Conservation (phyloP, 2,888 invertebrate genomes). For the Meiosimyza decipiens region DNA sequence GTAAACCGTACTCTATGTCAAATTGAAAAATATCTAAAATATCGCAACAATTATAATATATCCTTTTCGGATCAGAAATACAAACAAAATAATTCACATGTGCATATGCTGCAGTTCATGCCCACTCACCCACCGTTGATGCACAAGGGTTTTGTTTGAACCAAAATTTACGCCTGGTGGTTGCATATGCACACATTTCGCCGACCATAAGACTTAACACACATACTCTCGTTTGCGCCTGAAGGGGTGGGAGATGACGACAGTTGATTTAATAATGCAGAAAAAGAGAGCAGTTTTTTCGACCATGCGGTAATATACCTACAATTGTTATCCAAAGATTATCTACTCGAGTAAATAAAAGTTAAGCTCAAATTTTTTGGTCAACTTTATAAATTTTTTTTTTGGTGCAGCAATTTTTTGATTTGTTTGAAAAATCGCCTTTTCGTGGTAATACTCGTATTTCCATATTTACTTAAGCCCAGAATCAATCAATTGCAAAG, state of each 20-base stretch:
- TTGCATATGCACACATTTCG: slow-evolving; percentile 52
- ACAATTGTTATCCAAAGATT: slow-evolving; percentile 47
- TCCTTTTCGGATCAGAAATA: slow-evolving; percentile 2
- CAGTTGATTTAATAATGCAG: slow-evolving; percentile 23
- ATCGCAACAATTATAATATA: slow-evolving; percentile 44
- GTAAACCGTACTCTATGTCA: slow-evolving; percentile 46
- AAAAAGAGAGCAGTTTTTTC: background rate
- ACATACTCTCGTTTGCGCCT: slow-evolving; percentile 44
- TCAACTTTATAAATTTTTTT: background rate
- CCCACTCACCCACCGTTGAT: background rate
- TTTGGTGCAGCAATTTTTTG: background rate
- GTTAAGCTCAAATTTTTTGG: slow-evolving; percentile 44
- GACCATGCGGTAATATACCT: background rate
- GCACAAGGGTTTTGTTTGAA: background rate
- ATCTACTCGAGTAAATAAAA: slow-evolving; percentile 50
- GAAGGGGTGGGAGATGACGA: background rate
- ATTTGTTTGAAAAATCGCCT: slow-evolving; percentile 33
- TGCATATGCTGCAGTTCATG: slow-evolving; percentile 26
- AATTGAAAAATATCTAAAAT: slow-evolving; percentile 62
- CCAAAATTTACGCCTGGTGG: background rate
- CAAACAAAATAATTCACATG: slow-evolving; percentile 18
- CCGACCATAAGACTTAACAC: slow-evolving; percentile 45
- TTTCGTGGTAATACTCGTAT: slow-evolving; percentile 43
- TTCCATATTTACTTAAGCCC: slow-evolving; percentile 31
- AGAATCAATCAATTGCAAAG: slow-evolving; percentile 17